These are phyloP conservation scores for Dryomyza anilis DNA, from an alignment of 2,888 invertebrate genomes.

Conservation along the genomic window DNA sequence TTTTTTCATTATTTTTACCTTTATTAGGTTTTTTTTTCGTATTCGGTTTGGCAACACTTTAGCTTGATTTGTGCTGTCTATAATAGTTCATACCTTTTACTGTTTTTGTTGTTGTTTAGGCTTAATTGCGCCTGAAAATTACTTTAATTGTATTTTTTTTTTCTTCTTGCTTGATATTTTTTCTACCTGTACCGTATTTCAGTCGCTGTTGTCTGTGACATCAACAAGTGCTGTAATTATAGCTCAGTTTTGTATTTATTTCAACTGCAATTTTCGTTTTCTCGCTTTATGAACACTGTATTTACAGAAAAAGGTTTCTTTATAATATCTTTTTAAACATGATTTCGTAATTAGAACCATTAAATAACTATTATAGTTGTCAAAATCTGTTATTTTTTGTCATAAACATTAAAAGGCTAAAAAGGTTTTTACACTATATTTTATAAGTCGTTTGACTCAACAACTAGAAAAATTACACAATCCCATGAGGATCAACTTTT, in stretches of 20 bases:
- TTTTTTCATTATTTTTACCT: not conserved
- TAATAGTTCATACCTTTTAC: not conserved
- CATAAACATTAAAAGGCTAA: conserved; percentile 1
- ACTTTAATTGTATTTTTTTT: not conserved
- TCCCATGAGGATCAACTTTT: too few species aligned
- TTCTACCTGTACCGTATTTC: not conserved
- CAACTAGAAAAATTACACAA: too few species aligned
- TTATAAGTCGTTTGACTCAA: not conserved
- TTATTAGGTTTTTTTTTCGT: not conserved
- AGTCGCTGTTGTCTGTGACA: not conserved
- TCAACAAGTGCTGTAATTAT: conserved; percentile 5
- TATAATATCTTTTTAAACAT: too few species aligned
- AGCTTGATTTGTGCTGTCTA: too few species aligned
- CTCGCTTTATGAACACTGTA: not conserved
- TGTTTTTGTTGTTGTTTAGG: not conserved
- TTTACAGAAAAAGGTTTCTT: too few species aligned
- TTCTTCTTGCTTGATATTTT: not conserved
- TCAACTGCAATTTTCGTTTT: not conserved
- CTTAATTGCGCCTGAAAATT: not conserved
- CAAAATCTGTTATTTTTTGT: not conserved
- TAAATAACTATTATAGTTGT: too few species aligned
- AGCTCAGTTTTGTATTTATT: conserved; percentile 7
- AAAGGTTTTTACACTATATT: not conserved
- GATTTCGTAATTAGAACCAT: too few species aligned
- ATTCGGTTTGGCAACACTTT: too few species aligned